Evolutionary conservation across 2,113 vertebrate genomes (phyloP).

Genomic region (Mastomys natalensis): DNA sequence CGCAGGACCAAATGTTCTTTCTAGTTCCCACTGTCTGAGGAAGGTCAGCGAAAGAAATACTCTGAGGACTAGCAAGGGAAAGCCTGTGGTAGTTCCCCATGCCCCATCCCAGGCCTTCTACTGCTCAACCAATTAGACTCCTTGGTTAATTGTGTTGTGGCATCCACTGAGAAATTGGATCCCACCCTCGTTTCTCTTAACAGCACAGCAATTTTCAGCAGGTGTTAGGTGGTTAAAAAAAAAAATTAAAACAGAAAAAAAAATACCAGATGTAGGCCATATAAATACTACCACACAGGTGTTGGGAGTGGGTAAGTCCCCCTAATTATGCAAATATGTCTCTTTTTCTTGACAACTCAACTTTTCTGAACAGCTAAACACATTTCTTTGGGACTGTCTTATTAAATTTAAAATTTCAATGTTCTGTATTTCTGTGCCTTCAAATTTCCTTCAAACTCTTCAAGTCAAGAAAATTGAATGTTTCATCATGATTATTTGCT

Average conservation of each 20-base stretch:
- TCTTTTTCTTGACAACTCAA: conserved; percentile 68
- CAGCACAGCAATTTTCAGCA: conserved; percentile 79
- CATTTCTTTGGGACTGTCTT: conserved; percentile 61
- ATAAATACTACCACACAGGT: conserved; percentile 67
- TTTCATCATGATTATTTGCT: not conserved
- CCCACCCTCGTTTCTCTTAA: conserved; percentile 76
- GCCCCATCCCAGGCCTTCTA: not conserved
- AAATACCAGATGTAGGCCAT: conserved; percentile 76
- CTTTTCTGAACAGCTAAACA: conserved; percentile 49
- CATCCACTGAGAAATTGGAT: conserved; percentile 62
- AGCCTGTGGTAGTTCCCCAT: not conserved
- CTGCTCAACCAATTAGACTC: conserved; percentile 35
- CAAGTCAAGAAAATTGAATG: conserved; percentile 18
- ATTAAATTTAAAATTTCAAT: conserved; percentile 66
- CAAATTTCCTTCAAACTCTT: conserved; percentile 44
- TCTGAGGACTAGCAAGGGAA: not conserved
- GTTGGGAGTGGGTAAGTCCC: conserved; percentile 62
- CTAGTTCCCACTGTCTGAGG: not conserved
- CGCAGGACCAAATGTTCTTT: not conserved
- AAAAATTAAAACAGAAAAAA: conserved; percentile 68
- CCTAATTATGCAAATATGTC: conserved; percentile 65
- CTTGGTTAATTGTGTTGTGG: conserved; percentile 71
- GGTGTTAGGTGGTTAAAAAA: conserved; percentile 78
- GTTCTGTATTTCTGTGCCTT: conserved; percentile 44
- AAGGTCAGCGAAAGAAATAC: not conserved